Percentiles rank a stretch among this genome's conserved stretches.
phyloP scores from a whole-genome alignment of 2,113 vertebrate species.

The Ahaetulla prasina region DNA sequence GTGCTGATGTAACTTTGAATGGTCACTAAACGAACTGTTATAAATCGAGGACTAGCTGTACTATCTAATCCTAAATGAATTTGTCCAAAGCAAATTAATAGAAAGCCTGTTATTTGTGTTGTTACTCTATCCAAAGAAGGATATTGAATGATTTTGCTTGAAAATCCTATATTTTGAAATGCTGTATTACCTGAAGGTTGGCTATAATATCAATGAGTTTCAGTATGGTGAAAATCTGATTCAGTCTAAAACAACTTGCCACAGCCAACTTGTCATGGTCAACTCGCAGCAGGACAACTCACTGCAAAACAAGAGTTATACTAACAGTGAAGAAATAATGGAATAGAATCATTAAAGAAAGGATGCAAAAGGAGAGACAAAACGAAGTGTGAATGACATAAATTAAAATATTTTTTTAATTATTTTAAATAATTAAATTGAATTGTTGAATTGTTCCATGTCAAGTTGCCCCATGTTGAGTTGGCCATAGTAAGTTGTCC shows the following conservation, averaged over 20 bases:
- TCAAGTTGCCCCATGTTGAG: neutral
- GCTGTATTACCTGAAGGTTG: neutral
- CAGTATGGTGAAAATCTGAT: neutral
- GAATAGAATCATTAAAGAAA: neutral
- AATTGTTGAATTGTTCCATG: neutral
- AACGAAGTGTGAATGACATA: neutral
- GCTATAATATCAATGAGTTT: neutral
- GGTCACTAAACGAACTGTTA: too few relatives aligned
- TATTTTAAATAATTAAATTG: neutral
- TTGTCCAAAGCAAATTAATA: neutral
- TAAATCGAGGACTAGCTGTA: neutral
- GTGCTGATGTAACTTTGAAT: too few relatives aligned
- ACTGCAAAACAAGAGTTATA: neutral
- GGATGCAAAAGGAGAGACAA: neutral
- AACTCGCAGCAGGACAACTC: neutral
- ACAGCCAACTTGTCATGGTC: neutral
- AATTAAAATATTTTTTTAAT: neutral
- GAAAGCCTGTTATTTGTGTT: neutral
- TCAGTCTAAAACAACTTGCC: neutral
- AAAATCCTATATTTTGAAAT: neutral
- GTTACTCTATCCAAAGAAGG: neutral
- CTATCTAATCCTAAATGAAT: neutral
- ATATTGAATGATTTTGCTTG: neutral
- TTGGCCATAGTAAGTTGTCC: neutral
- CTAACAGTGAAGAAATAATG: neutral